phyloP scores from a whole-genome alignment of 1,140 invertebrate genomes.

The Rhagoletis pomonella region DNA sequence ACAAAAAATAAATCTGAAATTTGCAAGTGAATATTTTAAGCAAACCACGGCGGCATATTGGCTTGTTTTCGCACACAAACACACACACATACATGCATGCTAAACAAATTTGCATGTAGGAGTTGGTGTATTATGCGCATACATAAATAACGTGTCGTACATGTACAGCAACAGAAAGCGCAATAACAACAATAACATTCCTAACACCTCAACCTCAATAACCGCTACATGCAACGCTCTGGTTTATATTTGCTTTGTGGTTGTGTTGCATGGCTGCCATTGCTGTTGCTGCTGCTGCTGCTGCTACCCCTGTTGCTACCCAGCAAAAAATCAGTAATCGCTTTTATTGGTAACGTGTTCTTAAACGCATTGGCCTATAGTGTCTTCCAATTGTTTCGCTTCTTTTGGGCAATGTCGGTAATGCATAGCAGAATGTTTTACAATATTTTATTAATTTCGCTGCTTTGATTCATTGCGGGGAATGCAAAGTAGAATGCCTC shows the following conservation, averaged over 20 bases:
- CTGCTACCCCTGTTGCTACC: too few relatives aligned
- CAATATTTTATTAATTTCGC: too few relatives aligned
- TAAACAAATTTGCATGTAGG: neutral
- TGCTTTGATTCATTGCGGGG: too few relatives aligned
- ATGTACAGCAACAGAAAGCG: neutral
- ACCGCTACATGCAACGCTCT: slow-evolving; percentile 26
- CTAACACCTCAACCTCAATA: slow-evolving; percentile 30
- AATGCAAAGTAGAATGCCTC: too few relatives aligned
- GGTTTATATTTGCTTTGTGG: slow-evolving; percentile 34
- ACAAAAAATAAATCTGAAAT: neutral
- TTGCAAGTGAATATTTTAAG: neutral
- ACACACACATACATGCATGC: neutral
- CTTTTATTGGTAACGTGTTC: too few relatives aligned
- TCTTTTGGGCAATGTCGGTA: too few relatives aligned
- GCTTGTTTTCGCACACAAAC: neutral
- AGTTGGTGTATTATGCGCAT: neutral
- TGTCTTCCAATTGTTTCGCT: too few relatives aligned
- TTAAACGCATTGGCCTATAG: too few relatives aligned
- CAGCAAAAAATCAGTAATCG: too few relatives aligned
- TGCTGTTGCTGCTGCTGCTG: too few relatives aligned
- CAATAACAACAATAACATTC: neutral
- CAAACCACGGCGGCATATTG: neutral
- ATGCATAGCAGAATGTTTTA: too few relatives aligned
- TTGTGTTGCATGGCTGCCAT: neutral
- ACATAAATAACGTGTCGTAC: neutral